Evolutionary conservation across 2,888 invertebrate species (phyloP).

Genomic region (Ceriagrion tenellum): DNA sequence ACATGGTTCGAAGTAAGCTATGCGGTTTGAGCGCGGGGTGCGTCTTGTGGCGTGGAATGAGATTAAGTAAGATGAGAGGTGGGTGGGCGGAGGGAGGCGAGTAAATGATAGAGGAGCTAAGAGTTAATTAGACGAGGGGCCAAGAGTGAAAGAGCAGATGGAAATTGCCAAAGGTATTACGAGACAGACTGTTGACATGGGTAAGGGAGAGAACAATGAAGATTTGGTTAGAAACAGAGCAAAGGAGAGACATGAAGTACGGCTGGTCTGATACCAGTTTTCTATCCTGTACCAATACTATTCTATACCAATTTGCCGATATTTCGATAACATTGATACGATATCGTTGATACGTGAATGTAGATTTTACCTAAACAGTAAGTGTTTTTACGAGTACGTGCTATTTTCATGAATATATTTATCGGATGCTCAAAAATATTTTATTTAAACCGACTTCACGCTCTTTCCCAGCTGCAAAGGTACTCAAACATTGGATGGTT

Average conservation of each 20-base stretch:
- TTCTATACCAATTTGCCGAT: too few relatives aligned
- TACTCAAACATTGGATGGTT: too few relatives aligned
- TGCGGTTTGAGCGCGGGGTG: not conserved
- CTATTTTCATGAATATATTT: too few relatives aligned
- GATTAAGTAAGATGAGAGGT: not conserved
- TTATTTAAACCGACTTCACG: too few relatives aligned
- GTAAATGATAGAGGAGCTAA: not conserved
- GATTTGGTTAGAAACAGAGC: constrained; percentile 38
- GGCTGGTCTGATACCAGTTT: too few relatives aligned
- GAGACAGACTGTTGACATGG: not conserved
- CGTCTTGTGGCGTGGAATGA: not conserved
- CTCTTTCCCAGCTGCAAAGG: too few relatives aligned
- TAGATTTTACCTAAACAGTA: too few relatives aligned
- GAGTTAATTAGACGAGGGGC: not conserved
- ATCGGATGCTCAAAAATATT: too few relatives aligned
- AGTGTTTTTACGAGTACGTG: too few relatives aligned
- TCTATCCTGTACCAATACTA: too few relatives aligned
- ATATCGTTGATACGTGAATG: too few relatives aligned
- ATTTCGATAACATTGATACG: too few relatives aligned
- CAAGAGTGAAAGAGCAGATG: constrained; percentile 10
- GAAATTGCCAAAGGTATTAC: not conserved
- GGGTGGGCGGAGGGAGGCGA: not conserved
- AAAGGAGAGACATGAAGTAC: not conserved
- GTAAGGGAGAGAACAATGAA: constrained; percentile 44
- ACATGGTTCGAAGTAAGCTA: not conserved